Evolutionary conservation across 2,797 vertebrate species (phyloP).

Genomic region (Myoxocephalus aenaeus): DNA sequence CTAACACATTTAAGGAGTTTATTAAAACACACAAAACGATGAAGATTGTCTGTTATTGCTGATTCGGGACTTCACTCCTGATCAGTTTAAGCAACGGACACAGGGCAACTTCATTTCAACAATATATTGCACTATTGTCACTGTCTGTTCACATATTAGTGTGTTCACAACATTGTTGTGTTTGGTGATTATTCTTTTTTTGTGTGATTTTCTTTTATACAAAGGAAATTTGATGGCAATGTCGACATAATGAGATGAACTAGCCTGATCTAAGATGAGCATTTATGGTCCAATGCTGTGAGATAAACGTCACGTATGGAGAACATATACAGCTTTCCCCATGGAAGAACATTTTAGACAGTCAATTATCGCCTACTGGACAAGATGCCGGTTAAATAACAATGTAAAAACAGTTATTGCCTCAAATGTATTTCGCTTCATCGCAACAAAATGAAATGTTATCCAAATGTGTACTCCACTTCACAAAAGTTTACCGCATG

Average conservation of each 20-base stretch:
- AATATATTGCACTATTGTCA: constrained; percentile 87
- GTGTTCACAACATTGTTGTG: constrained; percentile 76
- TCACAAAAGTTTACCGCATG: constrained; percentile 73
- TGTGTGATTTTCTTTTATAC: constrained; percentile 15
- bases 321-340: constrained; percentile 51
- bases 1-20: constrained; percentile 68
- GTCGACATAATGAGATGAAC: constrained; percentile 55
- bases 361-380: constrained; percentile 38
- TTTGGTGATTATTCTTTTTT: constrained; percentile 57
- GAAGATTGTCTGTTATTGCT: constrained; percentile 88
- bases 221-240: constrained; percentile 23
- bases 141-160: constrained; percentile 83
- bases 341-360: constrained; percentile 71
- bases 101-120: constrained; percentile 82
- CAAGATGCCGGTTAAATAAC: constrained; percentile 46
- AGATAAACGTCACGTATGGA: constrained; percentile 47
- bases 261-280: constrained; percentile 20
- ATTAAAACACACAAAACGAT: constrained; percentile 74
- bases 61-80: constrained; percentile 76
- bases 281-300: constrained; percentile 36
- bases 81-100: constrained; percentile 80
- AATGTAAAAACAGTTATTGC: constrained; percentile 83
- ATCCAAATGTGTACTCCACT: constrained; percentile 55
- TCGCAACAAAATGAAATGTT: constrained; percentile 63
- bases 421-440: constrained; percentile 76